These are phyloP conservation scores for Slavum lentiscoides DNA, from an alignment of 2,888 invertebrate species.

Conservation along the genomic window DNA sequence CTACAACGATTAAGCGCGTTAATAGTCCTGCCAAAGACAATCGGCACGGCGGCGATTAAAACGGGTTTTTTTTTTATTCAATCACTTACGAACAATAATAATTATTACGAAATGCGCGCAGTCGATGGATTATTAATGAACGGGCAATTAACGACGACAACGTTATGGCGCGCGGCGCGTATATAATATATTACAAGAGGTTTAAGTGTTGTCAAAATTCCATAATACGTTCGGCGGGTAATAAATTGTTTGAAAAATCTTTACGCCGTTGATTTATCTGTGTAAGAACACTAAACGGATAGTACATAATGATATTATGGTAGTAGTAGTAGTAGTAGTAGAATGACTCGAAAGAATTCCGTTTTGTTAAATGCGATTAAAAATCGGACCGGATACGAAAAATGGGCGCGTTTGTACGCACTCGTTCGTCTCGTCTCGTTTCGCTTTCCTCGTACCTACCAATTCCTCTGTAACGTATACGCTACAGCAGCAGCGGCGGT, in stretches of 20 bases:
- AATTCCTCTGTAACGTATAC: too few species aligned
- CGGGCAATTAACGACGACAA: slow-evolving; percentile 1
- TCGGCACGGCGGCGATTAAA: slow-evolving; percentile 14
- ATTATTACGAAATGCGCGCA: not conserved
- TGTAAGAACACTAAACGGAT: not conserved
- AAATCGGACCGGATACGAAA: slow-evolving; percentile 4
- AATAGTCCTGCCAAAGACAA: not conserved
- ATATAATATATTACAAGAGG: too few species aligned
- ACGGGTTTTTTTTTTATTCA: slow-evolving; percentile 2
- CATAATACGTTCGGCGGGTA: not conserved
- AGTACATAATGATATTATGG: too few species aligned
- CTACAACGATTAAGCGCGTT: not conserved
- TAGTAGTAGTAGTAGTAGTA: too few species aligned
- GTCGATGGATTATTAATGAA: slow-evolving; percentile 26
- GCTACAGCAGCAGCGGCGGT: too few species aligned
- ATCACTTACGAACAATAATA: not conserved
- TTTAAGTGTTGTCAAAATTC: slow-evolving; percentile 28
- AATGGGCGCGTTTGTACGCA: not conserved
- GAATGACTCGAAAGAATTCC: not conserved
- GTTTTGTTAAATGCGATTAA: slow-evolving; percentile 4
- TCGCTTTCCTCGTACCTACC: not conserved
- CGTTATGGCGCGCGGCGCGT: not conserved
- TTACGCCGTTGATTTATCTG: slow-evolving; percentile 25
- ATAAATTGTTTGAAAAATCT: slow-evolving; percentile 24
- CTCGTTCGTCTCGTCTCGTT: not conserved